A percentile compares a stretch with the other conserved stretches of the same genome.
Evolutionary conservation across 2,113 vertebrate genomes (phyloP).

Genomic region (Rhabdornis inornatus): DNA sequence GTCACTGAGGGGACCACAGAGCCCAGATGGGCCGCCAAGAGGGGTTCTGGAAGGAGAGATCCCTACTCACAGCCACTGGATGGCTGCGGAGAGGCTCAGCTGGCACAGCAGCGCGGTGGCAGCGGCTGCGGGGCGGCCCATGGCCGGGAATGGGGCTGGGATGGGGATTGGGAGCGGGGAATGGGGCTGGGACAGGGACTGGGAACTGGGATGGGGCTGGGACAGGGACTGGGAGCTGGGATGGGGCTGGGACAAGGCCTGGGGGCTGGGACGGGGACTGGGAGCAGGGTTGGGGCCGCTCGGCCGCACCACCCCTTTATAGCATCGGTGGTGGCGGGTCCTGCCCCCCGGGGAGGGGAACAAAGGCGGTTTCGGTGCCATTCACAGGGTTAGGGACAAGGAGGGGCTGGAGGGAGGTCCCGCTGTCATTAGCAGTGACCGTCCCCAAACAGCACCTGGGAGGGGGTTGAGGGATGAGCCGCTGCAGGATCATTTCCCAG

Average conservation of each 20-base stretch:
- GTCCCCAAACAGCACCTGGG: not conserved
- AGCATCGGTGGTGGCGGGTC: not conserved
- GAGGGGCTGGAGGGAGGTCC: not conserved
- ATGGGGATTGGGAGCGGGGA: not conserved
- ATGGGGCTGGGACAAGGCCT: not conserved
- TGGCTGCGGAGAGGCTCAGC: conserved; percentile 28
- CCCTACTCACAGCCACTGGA: conserved; percentile 78
- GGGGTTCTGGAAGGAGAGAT: accelerated
- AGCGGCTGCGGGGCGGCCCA: not conserved
- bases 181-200: too few species aligned
- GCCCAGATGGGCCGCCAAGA: not conserved
- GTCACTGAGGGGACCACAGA: accelerated
- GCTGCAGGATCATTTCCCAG: not conserved
- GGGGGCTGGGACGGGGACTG: not conserved
- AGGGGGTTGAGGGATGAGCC: not conserved
- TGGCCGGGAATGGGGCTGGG: not conserved
- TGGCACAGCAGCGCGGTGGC: not conserved
- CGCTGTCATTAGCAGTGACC: not conserved
- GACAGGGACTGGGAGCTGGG: too few species aligned
- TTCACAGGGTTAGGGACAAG: not conserved
- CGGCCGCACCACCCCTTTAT: not conserved
- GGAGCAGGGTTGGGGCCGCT: not conserved
- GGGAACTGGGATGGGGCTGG: too few species aligned
- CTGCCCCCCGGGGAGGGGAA: not conserved
- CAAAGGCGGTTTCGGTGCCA: conserved; percentile 28